Percentiles rank a stretch among this genome's conserved stretches.
Conservation (phyloP, 2,797 vertebrate genomes). For the Prionace glauca region DNA sequence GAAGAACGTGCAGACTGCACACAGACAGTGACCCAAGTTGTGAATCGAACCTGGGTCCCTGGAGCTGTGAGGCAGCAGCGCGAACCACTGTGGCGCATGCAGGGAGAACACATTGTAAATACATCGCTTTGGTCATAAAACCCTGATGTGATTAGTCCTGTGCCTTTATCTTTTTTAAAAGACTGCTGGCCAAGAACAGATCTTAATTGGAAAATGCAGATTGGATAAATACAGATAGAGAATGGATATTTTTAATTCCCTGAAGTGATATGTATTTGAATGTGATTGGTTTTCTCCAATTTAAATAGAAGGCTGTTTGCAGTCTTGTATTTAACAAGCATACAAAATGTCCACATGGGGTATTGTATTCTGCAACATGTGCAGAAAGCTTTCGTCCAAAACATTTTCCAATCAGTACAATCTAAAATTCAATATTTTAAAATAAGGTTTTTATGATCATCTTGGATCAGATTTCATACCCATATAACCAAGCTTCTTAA, state of each 20-base stretch:
- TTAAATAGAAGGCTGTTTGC: background rate
- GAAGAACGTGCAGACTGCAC: too few species aligned
- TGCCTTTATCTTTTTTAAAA: background rate
- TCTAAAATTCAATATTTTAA: background rate
- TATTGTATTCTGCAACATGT: background rate
- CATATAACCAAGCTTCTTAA: background rate
- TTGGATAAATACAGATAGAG: background rate
- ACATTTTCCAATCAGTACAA: background rate
- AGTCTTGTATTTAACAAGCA: background rate
- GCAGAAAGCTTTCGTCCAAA: background rate
- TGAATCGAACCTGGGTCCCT: too few species aligned
- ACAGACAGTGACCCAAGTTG: too few species aligned
- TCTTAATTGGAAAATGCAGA: background rate
- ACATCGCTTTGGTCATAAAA: background rate
- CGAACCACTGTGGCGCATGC: too few species aligned
- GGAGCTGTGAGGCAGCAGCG: too few species aligned
- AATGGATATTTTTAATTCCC: background rate
- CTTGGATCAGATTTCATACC: background rate
- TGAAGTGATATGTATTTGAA: background rate
- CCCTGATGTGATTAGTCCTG: background rate
- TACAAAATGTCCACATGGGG: background rate
- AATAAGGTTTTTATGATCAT: background rate
- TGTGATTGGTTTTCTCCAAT: background rate
- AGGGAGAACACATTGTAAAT: background rate
- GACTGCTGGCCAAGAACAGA: background rate